Evolutionary conservation across 2,797 vertebrate species (phyloP).

Genomic region (Tamandua tetradactyla): DNA sequence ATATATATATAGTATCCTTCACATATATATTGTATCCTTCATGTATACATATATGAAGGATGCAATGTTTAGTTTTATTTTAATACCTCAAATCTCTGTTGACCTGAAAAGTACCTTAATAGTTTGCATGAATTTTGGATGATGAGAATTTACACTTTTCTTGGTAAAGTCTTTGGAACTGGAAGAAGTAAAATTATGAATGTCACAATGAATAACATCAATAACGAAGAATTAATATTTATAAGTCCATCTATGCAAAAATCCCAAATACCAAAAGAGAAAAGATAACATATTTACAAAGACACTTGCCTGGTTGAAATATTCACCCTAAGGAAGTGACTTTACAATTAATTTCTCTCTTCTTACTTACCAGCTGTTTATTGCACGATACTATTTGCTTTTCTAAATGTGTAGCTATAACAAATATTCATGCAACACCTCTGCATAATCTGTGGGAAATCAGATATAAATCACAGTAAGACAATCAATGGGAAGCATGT

Average conservation of each 20-base stretch:
- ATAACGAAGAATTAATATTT: constrained; percentile 35
- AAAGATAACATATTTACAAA: constrained; percentile 54
- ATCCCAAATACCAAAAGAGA: not conserved
- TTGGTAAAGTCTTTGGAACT: constrained; percentile 40
- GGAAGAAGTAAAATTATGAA: constrained; percentile 33
- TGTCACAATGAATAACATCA: constrained; percentile 14
- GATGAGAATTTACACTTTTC: constrained; percentile 53
- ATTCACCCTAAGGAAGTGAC: constrained; percentile 44
- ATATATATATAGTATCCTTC: too few relatives aligned
- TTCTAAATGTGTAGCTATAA: constrained; percentile 63
- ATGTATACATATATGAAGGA: not conserved
- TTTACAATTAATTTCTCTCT: constrained; percentile 51
- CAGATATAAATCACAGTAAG: constrained; percentile 69
- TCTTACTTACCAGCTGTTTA: constrained; percentile 45
- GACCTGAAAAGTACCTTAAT: not conserved
- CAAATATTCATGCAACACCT: constrained; percentile 54
- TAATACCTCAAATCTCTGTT: not conserved
- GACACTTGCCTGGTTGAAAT: constrained; percentile 25
- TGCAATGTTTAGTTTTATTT: not conserved
- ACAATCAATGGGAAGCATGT: constrained; percentile 51
- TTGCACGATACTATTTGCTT: constrained; percentile 68
- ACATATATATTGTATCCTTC: too few relatives aligned
- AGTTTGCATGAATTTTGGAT: constrained; percentile 39
- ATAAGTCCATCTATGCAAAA: constrained; percentile 6
- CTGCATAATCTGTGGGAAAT: constrained; percentile 64